These are phyloP conservation scores for Sericinus montela DNA, from an alignment of 2,888 invertebrate genomes.

Conservation along the genomic window DNA sequence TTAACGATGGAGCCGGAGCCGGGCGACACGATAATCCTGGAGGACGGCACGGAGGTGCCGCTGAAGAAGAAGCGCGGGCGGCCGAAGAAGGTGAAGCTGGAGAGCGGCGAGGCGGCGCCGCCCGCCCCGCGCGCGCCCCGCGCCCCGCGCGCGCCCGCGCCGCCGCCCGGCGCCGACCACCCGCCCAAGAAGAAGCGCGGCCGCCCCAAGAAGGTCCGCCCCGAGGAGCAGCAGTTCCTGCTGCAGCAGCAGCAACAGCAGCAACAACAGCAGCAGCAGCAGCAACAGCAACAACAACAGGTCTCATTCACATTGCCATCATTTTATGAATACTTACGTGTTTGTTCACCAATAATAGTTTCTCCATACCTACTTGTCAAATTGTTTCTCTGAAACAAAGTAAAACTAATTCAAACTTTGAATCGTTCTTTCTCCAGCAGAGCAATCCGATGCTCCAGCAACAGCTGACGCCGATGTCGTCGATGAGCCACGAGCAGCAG, in stretches of 20 bases:
- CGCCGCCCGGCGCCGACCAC: slow-evolving; percentile 49
- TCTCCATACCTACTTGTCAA: too few species aligned
- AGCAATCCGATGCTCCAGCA: slow-evolving; percentile 40
- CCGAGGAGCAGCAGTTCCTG: slow-evolving; percentile 80
- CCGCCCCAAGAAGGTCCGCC: slow-evolving; percentile 90
- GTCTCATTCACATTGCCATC: too few species aligned
- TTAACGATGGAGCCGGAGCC: slow-evolving; percentile 75
- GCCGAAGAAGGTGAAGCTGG: slow-evolving; percentile 87
- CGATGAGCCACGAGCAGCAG: slow-evolving; percentile 41
- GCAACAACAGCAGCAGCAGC: slow-evolving; percentile 56
- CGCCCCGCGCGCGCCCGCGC: slow-evolving; percentile 55
- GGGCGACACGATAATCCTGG: slow-evolving; percentile 75
- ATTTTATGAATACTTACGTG: too few species aligned
- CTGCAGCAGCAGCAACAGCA: slow-evolving; percentile 64
- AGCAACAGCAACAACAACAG: slow-evolving; percentile 36
- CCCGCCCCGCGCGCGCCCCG: slow-evolving; percentile 72
- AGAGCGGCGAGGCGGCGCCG: slow-evolving; percentile 82
- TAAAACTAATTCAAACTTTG: background rate
- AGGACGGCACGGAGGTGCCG: slow-evolving; percentile 83
- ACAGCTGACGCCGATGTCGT: slow-evolving; percentile 34
- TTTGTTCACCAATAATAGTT: too few species aligned
- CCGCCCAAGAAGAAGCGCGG: slow-evolving; percentile 93
- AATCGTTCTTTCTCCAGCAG: slow-evolving; percentile 24
- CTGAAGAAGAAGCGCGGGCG: slow-evolving; percentile 94
- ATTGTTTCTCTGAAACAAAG: too few species aligned